Evolutionary conservation across 2,888 invertebrate species (phyloP).

Genomic region (Sylvicola cinctus): DNA sequence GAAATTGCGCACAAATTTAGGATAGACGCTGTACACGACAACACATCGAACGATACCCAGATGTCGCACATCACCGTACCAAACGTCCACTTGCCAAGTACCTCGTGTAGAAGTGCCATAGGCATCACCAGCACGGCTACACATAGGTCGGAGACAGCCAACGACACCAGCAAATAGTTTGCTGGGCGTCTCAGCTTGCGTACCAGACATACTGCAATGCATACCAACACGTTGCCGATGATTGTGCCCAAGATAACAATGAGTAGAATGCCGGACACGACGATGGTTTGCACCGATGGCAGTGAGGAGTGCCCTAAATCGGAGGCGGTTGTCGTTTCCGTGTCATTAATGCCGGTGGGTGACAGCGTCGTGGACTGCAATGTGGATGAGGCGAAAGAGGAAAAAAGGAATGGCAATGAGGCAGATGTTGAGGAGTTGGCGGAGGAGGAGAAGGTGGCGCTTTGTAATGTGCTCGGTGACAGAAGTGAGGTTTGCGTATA

Average conservation of each 20-base stretch:
- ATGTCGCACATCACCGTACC: constrained; percentile 80
- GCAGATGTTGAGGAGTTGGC: no score
- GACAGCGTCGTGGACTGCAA: constrained; percentile 1
- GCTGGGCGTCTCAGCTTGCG: constrained; percentile 74
- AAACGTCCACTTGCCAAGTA: constrained; percentile 84
- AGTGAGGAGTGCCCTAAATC: constrained; percentile 3
- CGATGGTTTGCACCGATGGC: constrained; percentile 30
- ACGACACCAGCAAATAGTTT: constrained; percentile 79
- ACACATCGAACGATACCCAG: constrained; percentile 94
- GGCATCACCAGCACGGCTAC: constrained; percentile 95
- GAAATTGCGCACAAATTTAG: constrained; percentile 95
- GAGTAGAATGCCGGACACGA: constrained; percentile 51
- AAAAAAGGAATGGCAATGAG: background rate
- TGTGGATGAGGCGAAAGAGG: constrained; percentile 4
- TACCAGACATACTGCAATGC: constrained; percentile 87
- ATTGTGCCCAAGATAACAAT: constrained; percentile 61
- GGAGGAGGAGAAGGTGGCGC: no score
- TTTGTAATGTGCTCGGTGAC: no score
- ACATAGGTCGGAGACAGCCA: constrained; percentile 91
- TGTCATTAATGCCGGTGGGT: constrained; percentile 1
- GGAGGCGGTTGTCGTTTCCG: background rate
- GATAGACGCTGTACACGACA: constrained; percentile 97
- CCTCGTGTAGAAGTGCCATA: constrained; percentile 84
- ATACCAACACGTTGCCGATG: constrained; percentile 81
- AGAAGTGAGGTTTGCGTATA: no score